Conservation (phyloP, 2,113 vertebrate genomes). For the Silurus asotus region DNA sequence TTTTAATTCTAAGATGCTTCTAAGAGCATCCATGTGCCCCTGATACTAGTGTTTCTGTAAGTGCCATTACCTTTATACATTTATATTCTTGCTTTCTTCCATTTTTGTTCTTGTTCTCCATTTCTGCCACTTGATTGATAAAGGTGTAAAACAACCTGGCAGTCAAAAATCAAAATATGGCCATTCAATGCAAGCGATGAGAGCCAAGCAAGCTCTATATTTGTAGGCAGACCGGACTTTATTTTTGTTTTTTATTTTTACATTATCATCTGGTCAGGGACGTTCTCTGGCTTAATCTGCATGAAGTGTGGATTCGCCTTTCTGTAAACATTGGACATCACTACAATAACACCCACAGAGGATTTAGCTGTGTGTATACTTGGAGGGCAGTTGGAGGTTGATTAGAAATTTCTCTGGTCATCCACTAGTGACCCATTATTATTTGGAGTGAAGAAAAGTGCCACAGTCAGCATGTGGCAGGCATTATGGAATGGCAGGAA, state of each 20-base stretch:
- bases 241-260: background rate
- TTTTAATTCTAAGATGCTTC: background rate
- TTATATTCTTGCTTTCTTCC: constrained; percentile 3
- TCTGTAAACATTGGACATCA: constrained; percentile 12
- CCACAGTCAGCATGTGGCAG: constrained; percentile 21
- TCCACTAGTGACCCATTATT: constrained; percentile 42
- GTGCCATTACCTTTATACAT: constrained; percentile 8
- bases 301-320: background rate
- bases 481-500: background rate
- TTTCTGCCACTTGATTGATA: constrained; percentile 61
- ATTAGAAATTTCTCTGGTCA: constrained; percentile 31
- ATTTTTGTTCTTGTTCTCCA: constrained; percentile 41
- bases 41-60: background rate
- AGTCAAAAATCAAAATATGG: constrained; percentile 38
- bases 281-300: background rate
- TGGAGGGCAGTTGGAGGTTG: constrained; percentile 34
- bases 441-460: constrained; percentile 39
- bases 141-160: constrained; percentile 46
- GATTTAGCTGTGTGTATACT: constrained; percentile 22
- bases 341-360: constrained; percentile 14
- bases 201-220: background rate
- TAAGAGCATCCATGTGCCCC: background rate
- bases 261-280: background rate
- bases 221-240: constrained; percentile 3
- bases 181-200: background rate